Percentiles rank a stretch among this genome's conserved stretches.
Conservation (phyloP, 2,888 invertebrate genomes). For the Gastracanthus pulcherrimus region DNA sequence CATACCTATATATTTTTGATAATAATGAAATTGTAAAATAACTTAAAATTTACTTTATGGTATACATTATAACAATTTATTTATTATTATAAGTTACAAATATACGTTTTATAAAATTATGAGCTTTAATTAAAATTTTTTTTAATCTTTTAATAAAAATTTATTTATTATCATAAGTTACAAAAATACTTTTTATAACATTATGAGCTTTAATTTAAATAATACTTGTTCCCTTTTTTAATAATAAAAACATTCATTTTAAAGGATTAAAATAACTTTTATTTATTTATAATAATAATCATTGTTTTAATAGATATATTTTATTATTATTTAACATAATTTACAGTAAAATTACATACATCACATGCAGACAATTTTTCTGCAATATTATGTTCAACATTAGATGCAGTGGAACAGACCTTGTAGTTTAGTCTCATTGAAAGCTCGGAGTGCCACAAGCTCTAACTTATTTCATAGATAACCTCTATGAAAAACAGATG, state of each 20-base stretch:
- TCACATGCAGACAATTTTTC: constrained; percentile 63
- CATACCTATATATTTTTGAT: too few relatives aligned
- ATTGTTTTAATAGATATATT: constrained; percentile 64
- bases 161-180: too few relatives aligned
- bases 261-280: neutral
- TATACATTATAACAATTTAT: too few relatives aligned
- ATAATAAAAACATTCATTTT: neutral
- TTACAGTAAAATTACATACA: constrained; percentile 69
- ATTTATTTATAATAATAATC: constrained; percentile 19
- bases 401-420: constrained; percentile 45
- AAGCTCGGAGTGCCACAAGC: constrained; percentile 45
- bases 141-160: too few relatives aligned
- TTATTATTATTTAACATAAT: constrained; percentile 67
- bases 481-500: constrained; percentile 37
- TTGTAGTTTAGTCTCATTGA: constrained; percentile 53
- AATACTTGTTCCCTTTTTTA: neutral
- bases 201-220: too few relatives aligned
- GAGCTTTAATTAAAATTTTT: too few relatives aligned
- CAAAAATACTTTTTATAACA: too few relatives aligned
- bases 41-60: too few relatives aligned
- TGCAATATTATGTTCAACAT: constrained; percentile 57
- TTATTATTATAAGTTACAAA: too few relatives aligned
- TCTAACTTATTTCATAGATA: constrained; percentile 37
- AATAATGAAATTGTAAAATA: too few relatives aligned
- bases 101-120: too few relatives aligned